Base-by-base conservation (phyloP, 2,113 vertebrate genomes). In the Camelus bactrianus region DNA sequence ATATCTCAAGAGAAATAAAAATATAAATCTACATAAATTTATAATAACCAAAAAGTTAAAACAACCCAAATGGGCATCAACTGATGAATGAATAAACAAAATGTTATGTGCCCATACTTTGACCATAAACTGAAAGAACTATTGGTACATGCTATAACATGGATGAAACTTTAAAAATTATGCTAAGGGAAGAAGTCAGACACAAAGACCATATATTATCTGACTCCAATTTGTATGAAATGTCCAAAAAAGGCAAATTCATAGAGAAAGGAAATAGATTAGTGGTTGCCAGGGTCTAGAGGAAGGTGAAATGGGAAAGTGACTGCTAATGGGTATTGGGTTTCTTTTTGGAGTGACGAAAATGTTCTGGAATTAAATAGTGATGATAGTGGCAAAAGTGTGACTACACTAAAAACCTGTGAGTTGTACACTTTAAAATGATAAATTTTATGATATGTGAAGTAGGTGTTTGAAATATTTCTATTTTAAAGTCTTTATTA, bases 1-100 rank as follows among this genome's bases (percentile, higher is more conserved):
- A 93, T 22, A 91, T 17, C 19, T 24, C n/a, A 96, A 75, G 8
- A 93, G 52, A 75, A 95, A 92, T 65, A 7, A 50, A 94, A 87
- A 87, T 19, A 73, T 85, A 75, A n/a, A 19, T 42, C 28, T 22
- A 65, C 28, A 60, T 8, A 92, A 92, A 92, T 82, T 96, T 35
- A 69, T 76, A 92, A 64, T 38, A 89, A 11, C 2, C 46, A 24
- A 83, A 77, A 85, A 56, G 20, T 62, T 6, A 42, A 91, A 70
- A 80, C 13, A 81, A 69, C 8, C 16, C 26, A 89, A 92, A 83
- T 90, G 19, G n/a, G n/a, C 26, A 89, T 48, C 56, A 91, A 8
- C n/a, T 86, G 52, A 77, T 64, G 22, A 91, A 69, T 30, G 42
- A 52, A 64, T 35, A 82, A 73, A 88, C 13, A 76, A 89, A 89